Base-by-base conservation (phyloP, 1,140 invertebrate species). In the Venustaconcha ellipsiformis region DNA sequence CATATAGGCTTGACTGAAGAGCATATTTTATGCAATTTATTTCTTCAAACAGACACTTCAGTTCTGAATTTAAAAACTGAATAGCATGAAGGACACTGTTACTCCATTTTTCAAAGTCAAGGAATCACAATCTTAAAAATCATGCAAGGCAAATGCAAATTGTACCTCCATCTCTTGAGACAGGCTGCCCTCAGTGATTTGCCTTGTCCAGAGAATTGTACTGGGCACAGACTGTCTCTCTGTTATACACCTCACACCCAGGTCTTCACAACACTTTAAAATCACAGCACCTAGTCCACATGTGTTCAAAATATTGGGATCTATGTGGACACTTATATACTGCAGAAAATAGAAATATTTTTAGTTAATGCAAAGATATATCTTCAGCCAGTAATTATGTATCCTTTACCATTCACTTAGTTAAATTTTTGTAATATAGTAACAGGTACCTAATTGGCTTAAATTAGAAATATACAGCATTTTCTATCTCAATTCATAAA, bases 241-340 rank as follows among this genome's bases (percentile, higher is more conserved):
- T 20, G 82, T 81, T 48, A 77, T 59, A 81, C 78, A 85, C 14
- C 72, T 73, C 11, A 80, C 78, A 6, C 78, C 80, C 14, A 85
- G 66, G 23, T 79, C 74, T 18, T 82, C 80, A 78, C 80, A 83
- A 0, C 58, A 70, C 62, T 78, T 83, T 55, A 83, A 82, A 4
- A 83, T 78, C 8, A 66, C 70, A 1, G 74, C 76, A 23, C 79
- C 83, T 56, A 82, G 67, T 18, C 79, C 82, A 79, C 75, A 70
- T 18, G 69, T 68, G 72, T 82, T 84, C 18, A 84, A 72, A 6
- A 84, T 64, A 48, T 76, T 74, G 57, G 80, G 78, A 71, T 84
- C 83, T 23, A 84, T 62, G 13, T 77, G 37, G 23, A 84, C 76
- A n/a, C 74, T 80, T 8, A 84, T 68, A 67, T 72, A 81, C 83